Percentiles rank a stretch among this genome's conserved stretches.
These are phyloP conservation scores for Sylvietta virens DNA, from an alignment of 2,113 vertebrate species.

Conservation along the genomic window DNA sequence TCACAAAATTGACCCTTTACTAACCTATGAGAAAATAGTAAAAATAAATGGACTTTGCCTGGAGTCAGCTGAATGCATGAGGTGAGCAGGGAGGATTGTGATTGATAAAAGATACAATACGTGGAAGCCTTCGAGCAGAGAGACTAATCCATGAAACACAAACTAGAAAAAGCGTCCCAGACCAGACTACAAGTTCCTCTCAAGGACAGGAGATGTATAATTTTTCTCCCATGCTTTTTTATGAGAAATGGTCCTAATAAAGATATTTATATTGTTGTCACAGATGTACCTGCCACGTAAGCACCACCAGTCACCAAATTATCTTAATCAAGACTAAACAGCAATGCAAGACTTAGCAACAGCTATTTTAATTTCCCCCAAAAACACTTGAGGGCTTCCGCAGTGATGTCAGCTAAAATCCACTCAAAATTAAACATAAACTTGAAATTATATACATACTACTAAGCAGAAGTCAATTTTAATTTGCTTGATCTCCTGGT, in stretches of 20 bases:
- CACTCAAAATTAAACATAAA: not conserved
- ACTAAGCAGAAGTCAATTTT: not conserved
- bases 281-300: not conserved
- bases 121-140: not conserved
- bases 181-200: not conserved
- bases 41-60: not conserved
- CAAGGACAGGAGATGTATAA: not conserved
- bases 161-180: not conserved
- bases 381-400: not conserved
- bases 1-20: not conserved
- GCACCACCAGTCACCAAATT: not conserved
- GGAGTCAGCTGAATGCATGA: not conserved
- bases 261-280: not conserved
- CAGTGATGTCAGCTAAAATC: not conserved
- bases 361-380: fast-evolving
- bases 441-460: not conserved
- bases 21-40: not conserved
- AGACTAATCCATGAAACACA: not conserved
- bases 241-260: not conserved
- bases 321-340: not conserved
- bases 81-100: not conserved
- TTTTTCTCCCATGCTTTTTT: not conserved
- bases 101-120: not conserved
- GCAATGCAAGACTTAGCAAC: not conserved
- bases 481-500: not conserved